These are phyloP conservation scores for Atractosteus spatula DNA, from an alignment of 2,113 vertebrate genomes.

Conservation along the genomic window DNA sequence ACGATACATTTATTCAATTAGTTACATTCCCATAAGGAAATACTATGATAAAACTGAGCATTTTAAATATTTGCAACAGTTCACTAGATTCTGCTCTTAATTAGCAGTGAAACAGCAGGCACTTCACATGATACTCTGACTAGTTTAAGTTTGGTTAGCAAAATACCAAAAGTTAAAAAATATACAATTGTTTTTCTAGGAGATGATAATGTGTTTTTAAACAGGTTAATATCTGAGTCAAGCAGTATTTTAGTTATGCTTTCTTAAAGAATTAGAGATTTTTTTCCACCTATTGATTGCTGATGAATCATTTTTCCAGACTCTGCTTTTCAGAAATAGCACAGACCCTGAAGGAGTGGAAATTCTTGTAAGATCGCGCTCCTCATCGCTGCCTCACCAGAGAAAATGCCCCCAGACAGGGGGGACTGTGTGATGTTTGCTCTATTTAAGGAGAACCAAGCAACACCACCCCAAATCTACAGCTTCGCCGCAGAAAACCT, in stretches of 20 bases:
- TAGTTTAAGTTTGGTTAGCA: slow-evolving; percentile 1
- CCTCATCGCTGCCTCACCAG: too few species aligned
- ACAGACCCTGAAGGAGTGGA: too few species aligned
- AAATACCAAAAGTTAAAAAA: neutral
- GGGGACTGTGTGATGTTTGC: neutral
- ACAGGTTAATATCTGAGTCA: too few species aligned
- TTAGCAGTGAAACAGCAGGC: neutral
- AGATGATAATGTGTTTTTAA: too few species aligned
- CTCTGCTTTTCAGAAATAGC: too few species aligned
- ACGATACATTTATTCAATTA: slow-evolving; percentile 29
- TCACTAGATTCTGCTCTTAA: neutral
- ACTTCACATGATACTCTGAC: neutral
- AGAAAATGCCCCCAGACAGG: neutral
- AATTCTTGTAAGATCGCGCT: too few species aligned
- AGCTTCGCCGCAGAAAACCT: neutral
- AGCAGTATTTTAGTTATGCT: too few species aligned
- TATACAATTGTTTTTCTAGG: too few species aligned
- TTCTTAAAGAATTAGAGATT: too few species aligned
- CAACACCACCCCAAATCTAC: neutral
- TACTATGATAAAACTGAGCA: slow-evolving; percentile 3
- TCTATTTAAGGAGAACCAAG: neutral
- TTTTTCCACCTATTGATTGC: too few species aligned
- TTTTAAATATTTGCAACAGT: slow-evolving; percentile 16
- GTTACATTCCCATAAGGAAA: slow-evolving; percentile 25
- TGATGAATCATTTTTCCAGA: too few species aligned